Base-by-base conservation (phyloP, 1,140 invertebrate genomes). In the Ladona fulva region DNA sequence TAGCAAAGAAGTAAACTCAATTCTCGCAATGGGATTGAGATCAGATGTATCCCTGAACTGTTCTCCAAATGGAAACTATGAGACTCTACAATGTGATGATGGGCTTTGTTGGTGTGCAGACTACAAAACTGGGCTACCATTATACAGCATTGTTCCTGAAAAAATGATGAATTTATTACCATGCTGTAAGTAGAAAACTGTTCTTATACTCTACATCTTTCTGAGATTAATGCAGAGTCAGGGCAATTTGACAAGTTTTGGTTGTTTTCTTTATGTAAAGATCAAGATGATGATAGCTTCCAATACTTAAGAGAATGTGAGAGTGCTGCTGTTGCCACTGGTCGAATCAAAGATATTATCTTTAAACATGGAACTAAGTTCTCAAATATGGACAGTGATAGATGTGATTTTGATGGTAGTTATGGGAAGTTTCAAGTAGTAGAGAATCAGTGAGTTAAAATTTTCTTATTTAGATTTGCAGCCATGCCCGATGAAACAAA, bases 31-130 rank as follows among this genome's bases (percentile, higher is more conserved):
- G 1, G n/a, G 14, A 22, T 3, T 16, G 52, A 66, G 52, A 66
- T 19, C 52, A 1, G 81, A 84, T 5, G 85, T 87, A 8, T 86
- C 87, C 19, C 83, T 90, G 8, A 89, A 90, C 81, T 91, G 89
- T 81, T 84, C 87, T 22, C 75, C 82, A 12, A 84, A 84, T 79
- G 90, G 90, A 11, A 89, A 90, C 83, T 91, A 87, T 80, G 89
- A 90, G 80, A 82, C 82, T 8, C 80, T 91, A 37, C 90, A 91
- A 82, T 91, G 90, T 79, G 87, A 89, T 81, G 83, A 85, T 22
- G 88, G 86, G 0, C 82, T 89, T 76, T 91, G 90, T 81, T 91
- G 89, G 88, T 91, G 90, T 81, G 87, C 86, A 0, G 83, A 89
- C 44, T 81, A 86, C 0, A 84, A 81, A 80, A 89, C 87, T 11